These are phyloP conservation scores for Ginglymostoma cirratum DNA, from an alignment of 2,113 vertebrate species.

Conservation along the genomic window DNA sequence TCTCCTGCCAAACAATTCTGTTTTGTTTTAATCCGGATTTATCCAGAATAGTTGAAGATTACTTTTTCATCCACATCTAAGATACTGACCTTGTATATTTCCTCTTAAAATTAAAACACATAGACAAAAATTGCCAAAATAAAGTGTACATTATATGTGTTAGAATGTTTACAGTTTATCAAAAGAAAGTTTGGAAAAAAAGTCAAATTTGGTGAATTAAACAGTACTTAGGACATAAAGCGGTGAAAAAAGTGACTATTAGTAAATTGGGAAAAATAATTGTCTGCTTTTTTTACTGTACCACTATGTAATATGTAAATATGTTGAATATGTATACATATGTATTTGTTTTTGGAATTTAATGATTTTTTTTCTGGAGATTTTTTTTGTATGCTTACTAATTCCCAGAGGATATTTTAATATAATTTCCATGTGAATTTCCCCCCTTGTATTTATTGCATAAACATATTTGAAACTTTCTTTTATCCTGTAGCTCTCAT, in stretches of 20 bases:
- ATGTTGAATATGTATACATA: conserved; percentile 88
- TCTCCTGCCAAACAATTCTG: background rate
- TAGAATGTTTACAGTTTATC: conserved; percentile 49
- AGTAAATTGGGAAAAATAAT: conserved; percentile 54
- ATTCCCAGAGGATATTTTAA: conserved; percentile 90
- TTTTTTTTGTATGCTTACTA: conserved; percentile 85
- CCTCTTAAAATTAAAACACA: conserved; percentile 44
- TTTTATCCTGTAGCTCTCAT: conserved; percentile 68
- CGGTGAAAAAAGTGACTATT: conserved; percentile 44
- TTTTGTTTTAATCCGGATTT: background rate
- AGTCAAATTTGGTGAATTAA: conserved; percentile 47
- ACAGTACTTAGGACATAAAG: conserved; percentile 51
- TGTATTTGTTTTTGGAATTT: conserved; percentile 64
- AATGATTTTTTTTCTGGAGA: conserved; percentile 60
- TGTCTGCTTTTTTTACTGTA: conserved; percentile 67
- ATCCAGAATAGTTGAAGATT: background rate
- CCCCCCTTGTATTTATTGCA: conserved; percentile 94
- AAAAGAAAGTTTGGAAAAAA: conserved; percentile 39
- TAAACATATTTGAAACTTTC: conserved; percentile 78
- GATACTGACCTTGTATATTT: conserved; percentile 26
- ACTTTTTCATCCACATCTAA: conserved; percentile 39
- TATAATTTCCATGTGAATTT: conserved; percentile 87
- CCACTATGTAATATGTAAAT: conserved; percentile 75
- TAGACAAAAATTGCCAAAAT: conserved; percentile 42
- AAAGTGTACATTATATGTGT: conserved; percentile 49